A percentile compares a stretch with the other conserved stretches of the same genome.
These are phyloP conservation scores for Campaea margaritaria DNA, from an alignment of 2,888 invertebrate genomes.

Conservation along the genomic window DNA sequence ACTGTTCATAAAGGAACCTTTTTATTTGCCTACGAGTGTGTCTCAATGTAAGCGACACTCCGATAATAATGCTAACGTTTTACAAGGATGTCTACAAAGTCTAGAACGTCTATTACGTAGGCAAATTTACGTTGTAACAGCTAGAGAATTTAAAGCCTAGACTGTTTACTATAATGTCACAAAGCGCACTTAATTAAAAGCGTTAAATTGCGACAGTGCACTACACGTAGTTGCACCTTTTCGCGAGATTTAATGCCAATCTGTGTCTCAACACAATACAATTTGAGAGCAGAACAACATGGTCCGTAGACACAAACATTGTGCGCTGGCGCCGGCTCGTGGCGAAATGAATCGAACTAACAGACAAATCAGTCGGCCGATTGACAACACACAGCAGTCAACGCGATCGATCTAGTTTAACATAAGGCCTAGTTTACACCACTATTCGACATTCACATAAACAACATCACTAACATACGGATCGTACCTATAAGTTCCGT, in stretches of 20 bases:
- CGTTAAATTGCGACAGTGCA: slow-evolving; percentile 29
- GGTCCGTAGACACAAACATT: slow-evolving; percentile 42
- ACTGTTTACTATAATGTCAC: slow-evolving; percentile 30
- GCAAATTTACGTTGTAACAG: slow-evolving; percentile 7
- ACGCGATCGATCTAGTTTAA: slow-evolving; percentile 32
- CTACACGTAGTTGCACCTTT: slow-evolving; percentile 34
- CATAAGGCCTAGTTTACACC: slow-evolving; percentile 15
- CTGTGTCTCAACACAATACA: slow-evolving; percentile 42
- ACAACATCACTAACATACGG: neutral
- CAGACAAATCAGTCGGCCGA: slow-evolving; percentile 46
- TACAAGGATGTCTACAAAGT: slow-evolving; percentile 16
- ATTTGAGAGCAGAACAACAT: slow-evolving; percentile 42
- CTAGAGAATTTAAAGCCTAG: slow-evolving; percentile 13
- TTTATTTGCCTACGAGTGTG: slow-evolving; percentile 13
- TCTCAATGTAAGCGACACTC: slow-evolving; percentile 7
- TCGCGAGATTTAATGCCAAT: slow-evolving; percentile 39
- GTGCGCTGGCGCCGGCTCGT: slow-evolving; percentile 43
- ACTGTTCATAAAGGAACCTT: slow-evolving; percentile 21
- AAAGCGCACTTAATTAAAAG: slow-evolving; percentile 35
- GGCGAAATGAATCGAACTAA: slow-evolving; percentile 51
- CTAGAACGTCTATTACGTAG: slow-evolving; percentile 9
- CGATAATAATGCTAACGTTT: slow-evolving; percentile 28
- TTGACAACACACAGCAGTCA: slow-evolving; percentile 46
- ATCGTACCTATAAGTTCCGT: too few species aligned
- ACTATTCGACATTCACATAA: neutral